These are phyloP conservation scores for Neoarius graeffei DNA, from an alignment of 2,113 vertebrate genomes.

Conservation along the genomic window DNA sequence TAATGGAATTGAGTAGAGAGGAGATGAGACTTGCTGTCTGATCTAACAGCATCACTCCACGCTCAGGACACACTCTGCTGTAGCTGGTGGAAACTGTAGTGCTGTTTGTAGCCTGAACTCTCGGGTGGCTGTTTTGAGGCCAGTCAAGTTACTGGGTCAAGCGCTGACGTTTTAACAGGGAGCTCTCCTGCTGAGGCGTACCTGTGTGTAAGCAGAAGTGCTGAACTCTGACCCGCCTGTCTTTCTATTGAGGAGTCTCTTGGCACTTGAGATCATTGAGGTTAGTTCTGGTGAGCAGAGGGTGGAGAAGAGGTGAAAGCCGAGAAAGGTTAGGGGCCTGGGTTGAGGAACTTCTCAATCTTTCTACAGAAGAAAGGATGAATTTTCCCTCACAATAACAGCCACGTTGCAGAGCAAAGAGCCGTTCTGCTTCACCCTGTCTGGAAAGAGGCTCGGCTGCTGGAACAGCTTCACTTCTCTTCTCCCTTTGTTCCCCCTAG, in stretches of 20 bases:
- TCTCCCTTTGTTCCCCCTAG: not conserved
- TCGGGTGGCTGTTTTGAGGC: slow-evolving; percentile 9
- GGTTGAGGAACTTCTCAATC: not conserved
- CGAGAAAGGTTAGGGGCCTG: not conserved
- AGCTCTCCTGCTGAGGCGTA: not conserved
- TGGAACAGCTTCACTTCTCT: not conserved
- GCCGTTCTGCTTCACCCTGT: not conserved
- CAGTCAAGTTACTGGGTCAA: not conserved
- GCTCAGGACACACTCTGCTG: not conserved
- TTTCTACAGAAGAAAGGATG: not conserved
- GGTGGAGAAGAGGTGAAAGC: not conserved
- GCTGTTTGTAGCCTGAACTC: not conserved
- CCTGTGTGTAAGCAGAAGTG: not conserved
- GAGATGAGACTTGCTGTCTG: not conserved
- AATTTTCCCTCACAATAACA: not conserved
- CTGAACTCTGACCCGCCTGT: not conserved
- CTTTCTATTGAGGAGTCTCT: not conserved
- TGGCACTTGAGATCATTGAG: not conserved
- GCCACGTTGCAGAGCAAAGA: not conserved
- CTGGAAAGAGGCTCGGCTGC: not conserved
- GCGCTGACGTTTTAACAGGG: not conserved
- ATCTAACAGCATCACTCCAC: not conserved
- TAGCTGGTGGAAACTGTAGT: not conserved
- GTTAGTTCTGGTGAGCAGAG: not conserved
- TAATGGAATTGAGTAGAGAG: not conserved